Conservation (phyloP, 1,140 invertebrate species). For the Orchesella cincta region DNA sequence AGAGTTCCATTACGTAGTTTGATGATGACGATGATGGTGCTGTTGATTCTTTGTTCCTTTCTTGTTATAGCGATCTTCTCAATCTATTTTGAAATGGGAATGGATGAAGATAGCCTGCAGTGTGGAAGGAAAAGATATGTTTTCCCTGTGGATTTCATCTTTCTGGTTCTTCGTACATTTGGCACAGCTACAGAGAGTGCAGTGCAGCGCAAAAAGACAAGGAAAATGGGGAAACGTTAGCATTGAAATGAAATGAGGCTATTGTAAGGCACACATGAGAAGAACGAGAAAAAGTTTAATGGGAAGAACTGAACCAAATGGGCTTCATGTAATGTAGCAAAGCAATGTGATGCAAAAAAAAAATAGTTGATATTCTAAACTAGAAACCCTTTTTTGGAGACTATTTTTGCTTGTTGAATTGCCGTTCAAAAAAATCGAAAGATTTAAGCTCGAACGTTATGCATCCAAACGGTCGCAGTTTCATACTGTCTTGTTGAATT, state of each 20-base stretch:
- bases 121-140: neutral
- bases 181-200: neutral
- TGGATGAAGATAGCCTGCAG: neutral
- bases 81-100: neutral
- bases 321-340: neutral
- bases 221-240: neutral
- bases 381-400: too few species aligned
- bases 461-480: too few species aligned
- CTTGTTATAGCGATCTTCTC: neutral
- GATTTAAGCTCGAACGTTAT: too few species aligned
- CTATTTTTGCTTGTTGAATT: too few species aligned
- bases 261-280: too few species aligned
- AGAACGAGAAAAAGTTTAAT: too few species aligned
- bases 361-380: too few species aligned
- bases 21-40: neutral
- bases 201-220: neutral
- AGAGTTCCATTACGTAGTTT: neutral
- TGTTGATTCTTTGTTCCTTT: neutral
- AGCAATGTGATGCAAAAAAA: too few species aligned
- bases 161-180: neutral
- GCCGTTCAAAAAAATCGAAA: too few species aligned
- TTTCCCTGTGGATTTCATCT: neutral
- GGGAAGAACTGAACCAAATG: too few species aligned
- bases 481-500: too few species aligned
- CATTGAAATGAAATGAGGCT: neutral